These are phyloP conservation scores for Acleris emargana DNA, from an alignment of 2,888 invertebrate species.

Conservation along the genomic window DNA sequence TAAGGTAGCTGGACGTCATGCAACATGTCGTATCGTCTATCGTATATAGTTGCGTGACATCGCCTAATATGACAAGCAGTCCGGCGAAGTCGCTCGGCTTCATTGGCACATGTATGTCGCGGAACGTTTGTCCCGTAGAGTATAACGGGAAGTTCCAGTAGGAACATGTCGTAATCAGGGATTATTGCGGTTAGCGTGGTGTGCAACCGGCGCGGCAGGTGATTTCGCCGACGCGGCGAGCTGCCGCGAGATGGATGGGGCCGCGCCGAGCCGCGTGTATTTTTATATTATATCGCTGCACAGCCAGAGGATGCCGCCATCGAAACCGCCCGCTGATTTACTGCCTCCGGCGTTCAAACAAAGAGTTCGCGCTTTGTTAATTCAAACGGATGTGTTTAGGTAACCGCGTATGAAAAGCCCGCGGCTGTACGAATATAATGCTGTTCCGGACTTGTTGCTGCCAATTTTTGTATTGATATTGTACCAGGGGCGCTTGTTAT, in stretches of 20 bases:
- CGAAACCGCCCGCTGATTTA: slow-evolving; percentile 33
- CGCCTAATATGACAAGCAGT: no score
- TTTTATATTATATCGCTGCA: slow-evolving; percentile 13
- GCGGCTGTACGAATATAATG: slow-evolving; percentile 8
- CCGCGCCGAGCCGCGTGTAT: slow-evolving; percentile 9
- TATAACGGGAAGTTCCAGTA: no score
- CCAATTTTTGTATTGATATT: slow-evolving; percentile 7
- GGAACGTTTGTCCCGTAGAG: no score
- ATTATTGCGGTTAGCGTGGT: neutral
- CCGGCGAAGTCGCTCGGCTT: no score
- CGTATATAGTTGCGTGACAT: no score
- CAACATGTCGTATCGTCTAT: no score
- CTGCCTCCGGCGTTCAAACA: slow-evolving; percentile 28
- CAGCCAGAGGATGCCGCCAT: slow-evolving; percentile 8
- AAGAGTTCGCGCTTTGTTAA: slow-evolving; percentile 26
- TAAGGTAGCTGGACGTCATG: no score
- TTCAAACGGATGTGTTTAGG: slow-evolving; percentile 32
- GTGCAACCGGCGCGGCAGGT: slow-evolving; percentile 27
- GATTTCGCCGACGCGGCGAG: slow-evolving; percentile 37
- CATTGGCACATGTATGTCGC: no score
- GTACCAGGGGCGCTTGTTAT: slow-evolving; percentile 5
- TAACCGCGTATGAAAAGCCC: slow-evolving; percentile 10
- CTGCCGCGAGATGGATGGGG: slow-evolving; percentile 38
- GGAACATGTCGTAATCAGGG: no score
- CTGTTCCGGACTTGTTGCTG: slow-evolving; percentile 14